phyloP scores from a whole-genome alignment of 2,113 vertebrate species.

The Chionodraco myersi region DNA sequence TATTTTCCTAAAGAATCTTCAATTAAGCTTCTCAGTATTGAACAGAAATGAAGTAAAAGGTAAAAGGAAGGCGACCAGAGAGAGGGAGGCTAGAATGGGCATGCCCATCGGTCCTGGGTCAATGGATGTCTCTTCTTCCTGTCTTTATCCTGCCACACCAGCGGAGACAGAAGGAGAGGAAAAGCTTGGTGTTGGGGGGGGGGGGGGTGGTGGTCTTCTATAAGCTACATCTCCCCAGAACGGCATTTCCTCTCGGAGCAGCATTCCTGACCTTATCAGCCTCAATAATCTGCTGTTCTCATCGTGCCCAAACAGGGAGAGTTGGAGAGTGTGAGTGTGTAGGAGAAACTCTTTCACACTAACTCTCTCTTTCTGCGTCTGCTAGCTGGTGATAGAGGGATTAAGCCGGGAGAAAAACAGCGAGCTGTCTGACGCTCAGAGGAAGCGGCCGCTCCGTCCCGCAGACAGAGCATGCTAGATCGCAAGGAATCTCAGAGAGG shows the following conservation, averaged over 20 bases:
- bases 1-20: background rate
- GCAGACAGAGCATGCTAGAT: slow-evolving; percentile 31
- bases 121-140: slow-evolving; percentile 57
- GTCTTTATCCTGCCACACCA: slow-evolving; percentile 10
- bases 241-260: slow-evolving; percentile 76
- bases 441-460: slow-evolving; percentile 79
- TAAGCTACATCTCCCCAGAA: slow-evolving; percentile 68
- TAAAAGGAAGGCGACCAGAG: slow-evolving; percentile 7
- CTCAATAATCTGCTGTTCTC: slow-evolving; percentile 79
- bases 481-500: background rate
- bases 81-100: slow-evolving; percentile 71
- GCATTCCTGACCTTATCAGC: slow-evolving; percentile 80
- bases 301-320: slow-evolving; percentile 85
- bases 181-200: slow-evolving; percentile 12
- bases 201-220: slow-evolving; percentile 47
- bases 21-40: background rate
- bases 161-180: slow-evolving; percentile 26
- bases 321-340: slow-evolving; percentile 35
- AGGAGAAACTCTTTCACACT: slow-evolving; percentile 40
- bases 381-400: slow-evolving; percentile 67
- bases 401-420: slow-evolving; percentile 80
- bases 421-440: slow-evolving; percentile 82
- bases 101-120: slow-evolving; percentile 77
- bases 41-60: background rate
- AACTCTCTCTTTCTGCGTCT: slow-evolving; percentile 72